phyloP scores from a whole-genome alignment of 2,888 invertebrate species.

The Acleris cristana region DNA sequence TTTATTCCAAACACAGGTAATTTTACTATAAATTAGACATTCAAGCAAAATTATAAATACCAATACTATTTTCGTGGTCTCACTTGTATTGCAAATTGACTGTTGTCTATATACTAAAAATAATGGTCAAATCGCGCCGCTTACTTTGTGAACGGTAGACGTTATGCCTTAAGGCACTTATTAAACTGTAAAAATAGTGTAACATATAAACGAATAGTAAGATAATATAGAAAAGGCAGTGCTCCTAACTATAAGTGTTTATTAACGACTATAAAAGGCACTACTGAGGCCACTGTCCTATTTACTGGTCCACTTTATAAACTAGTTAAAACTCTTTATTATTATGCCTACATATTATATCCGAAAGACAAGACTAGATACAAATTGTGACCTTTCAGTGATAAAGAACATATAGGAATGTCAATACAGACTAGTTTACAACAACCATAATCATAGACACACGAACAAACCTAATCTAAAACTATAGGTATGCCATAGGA shows the following conservation, averaged over 20 bases:
- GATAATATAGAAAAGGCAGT: slow-evolving; percentile 55
- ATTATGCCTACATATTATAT: slow-evolving; percentile 33
- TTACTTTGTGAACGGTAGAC: too few species aligned
- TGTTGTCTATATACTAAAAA: too few species aligned
- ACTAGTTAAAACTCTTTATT: slow-evolving; percentile 37
- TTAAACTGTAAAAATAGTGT: too few species aligned
- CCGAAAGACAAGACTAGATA: slow-evolving; percentile 28
- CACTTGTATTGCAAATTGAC: too few species aligned
- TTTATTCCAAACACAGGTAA: too few species aligned
- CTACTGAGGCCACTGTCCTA: slow-evolving; percentile 80
- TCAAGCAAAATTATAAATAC: too few species aligned
- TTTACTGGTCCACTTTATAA: slow-evolving; percentile 71
- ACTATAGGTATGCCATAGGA: not conserved
- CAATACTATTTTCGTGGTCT: too few species aligned
- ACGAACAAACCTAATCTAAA: slow-evolving; percentile 17
- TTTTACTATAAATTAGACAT: too few species aligned
- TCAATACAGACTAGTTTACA: slow-evolving; percentile 5
- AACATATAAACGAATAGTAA: too few species aligned
- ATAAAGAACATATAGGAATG: slow-evolving; percentile 9
- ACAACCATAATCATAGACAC: slow-evolving; percentile 13
- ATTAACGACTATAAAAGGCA: slow-evolving; percentile 63
- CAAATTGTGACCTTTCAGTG: slow-evolving; percentile 18
- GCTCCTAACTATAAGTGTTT: slow-evolving; percentile 53
- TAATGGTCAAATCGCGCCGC: too few species aligned
- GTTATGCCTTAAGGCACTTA: too few species aligned